Percentiles rank a stretch among this genome's conserved stretches.
phyloP scores from a whole-genome alignment of 2,113 vertebrate species.

The Nothoprocta perdicaria region DNA sequence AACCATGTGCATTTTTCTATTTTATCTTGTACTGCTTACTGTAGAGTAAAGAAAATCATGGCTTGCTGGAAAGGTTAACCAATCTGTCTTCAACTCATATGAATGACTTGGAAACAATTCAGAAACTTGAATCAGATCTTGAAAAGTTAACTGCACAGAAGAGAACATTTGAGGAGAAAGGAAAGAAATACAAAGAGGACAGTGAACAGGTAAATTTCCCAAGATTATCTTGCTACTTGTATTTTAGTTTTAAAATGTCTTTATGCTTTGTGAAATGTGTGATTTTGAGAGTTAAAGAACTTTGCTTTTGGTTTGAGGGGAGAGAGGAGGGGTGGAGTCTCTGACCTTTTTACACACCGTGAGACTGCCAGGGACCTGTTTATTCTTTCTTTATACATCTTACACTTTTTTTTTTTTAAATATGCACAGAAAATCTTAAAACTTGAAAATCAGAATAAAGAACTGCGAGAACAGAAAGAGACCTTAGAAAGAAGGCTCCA shows the following conservation, averaged over 20 bases:
- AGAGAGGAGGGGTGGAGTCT: background rate
- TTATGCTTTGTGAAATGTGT: background rate
- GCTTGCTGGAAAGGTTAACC: conserved; percentile 89
- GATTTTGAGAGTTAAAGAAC: background rate
- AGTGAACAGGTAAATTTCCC: conserved; percentile 78
- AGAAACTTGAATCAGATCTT: conserved; percentile 86
- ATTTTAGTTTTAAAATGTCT: background rate
- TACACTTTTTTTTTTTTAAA: background rate
- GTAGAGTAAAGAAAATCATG: conserved; percentile 91
- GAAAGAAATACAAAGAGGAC: conserved; percentile 80
- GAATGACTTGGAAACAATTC: conserved; percentile 81
- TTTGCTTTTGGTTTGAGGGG: background rate
- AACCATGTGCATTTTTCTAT: background rate
- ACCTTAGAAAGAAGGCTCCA: conserved; percentile 79
- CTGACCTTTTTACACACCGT: background rate
- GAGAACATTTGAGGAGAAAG: conserved; percentile 79
- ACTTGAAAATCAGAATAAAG: conserved; percentile 81
- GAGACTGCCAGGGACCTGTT: background rate
- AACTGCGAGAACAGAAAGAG: conserved; percentile 81
- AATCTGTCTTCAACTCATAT: conserved; percentile 80
- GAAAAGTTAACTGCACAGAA: conserved; percentile 80
- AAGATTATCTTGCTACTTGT: background rate
- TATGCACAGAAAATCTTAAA: conserved; percentile 73
- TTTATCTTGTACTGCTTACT: background rate
- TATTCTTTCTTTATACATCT: background rate